Percentiles rank a stretch among this genome's conserved stretches.
These are phyloP conservation scores for Andrena fulva DNA, from an alignment of 2,888 invertebrate species.

Conservation along the genomic window DNA sequence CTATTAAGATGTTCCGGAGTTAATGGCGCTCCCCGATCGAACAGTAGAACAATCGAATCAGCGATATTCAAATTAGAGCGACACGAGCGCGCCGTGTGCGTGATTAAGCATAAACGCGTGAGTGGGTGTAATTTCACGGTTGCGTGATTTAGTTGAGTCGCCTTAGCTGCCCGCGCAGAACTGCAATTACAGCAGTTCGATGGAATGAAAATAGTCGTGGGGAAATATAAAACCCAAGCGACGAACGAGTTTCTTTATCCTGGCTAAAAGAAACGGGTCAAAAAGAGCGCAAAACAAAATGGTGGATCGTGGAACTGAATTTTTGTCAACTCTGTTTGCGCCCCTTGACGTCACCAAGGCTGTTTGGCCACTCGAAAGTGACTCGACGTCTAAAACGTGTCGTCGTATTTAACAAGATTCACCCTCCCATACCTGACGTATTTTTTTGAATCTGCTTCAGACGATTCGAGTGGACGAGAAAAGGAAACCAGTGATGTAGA, in stretches of 20 bases:
- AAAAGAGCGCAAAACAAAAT: not conserved
- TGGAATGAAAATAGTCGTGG: not conserved
- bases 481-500: too few species aligned
- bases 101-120: slow-evolving; percentile 68
- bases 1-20: slow-evolving; percentile 41
- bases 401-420: not conserved
- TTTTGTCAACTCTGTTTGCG: not conserved
- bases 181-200: slow-evolving; percentile 23
- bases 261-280: too few species aligned
- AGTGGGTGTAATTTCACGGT: slow-evolving; percentile 69
- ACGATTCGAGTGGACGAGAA: too few species aligned
- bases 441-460: not conserved
- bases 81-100: slow-evolving; percentile 32
- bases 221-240: slow-evolving; percentile 12
- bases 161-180: slow-evolving; percentile 24
- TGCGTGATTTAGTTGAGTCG: slow-evolving; percentile 66
- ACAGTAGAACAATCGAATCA: slow-evolving; percentile 21
- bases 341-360: not conserved
- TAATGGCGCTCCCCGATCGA: slow-evolving; percentile 12
- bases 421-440: not conserved
- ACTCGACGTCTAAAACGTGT: not conserved
- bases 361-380: not conserved
- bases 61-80: slow-evolving; percentile 53
- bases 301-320: not conserved
- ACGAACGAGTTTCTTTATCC: slow-evolving; percentile 30